Evolutionary conservation across 2,797 vertebrate species (phyloP).

Genomic region (Lophius americanus): DNA sequence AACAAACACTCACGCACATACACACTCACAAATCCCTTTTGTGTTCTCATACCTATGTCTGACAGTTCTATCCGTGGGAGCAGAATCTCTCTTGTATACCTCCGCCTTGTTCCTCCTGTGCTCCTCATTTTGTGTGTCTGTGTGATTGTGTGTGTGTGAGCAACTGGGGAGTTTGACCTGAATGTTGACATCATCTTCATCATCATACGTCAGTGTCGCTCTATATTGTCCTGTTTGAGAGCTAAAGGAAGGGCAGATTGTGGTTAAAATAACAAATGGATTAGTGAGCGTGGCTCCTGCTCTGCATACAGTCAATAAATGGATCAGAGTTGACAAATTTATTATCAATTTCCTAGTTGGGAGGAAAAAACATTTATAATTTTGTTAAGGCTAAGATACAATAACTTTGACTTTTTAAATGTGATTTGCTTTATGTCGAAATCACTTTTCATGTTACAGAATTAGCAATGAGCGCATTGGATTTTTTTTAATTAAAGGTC

Average conservation of each 20-base stretch:
- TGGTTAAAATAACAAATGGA: conserved; percentile 1
- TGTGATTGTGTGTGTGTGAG: conserved; percentile 19
- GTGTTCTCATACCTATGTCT: conserved; percentile 54
- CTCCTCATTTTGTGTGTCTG: conserved; percentile 23
- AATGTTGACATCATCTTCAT: conserved; percentile 11
- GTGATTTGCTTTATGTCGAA: too few relatives aligned
- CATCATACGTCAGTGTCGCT: background rate
- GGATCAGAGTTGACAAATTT: background rate
- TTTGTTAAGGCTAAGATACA: too few relatives aligned
- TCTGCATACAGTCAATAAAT: background rate
- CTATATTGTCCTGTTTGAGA: background rate
- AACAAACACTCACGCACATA: conserved; percentile 11
- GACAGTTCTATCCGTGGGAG: conserved; percentile 70
- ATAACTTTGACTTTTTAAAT: too few relatives aligned
- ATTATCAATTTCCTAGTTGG: background rate
- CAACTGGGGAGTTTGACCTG: conserved; percentile 10
- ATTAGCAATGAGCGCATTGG: too few relatives aligned
- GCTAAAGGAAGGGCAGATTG: too few relatives aligned
- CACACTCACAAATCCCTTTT: conserved; percentile 22
- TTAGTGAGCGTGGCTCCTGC: background rate
- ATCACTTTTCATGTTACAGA: too few relatives aligned
- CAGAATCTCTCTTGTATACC: conserved; percentile 31
- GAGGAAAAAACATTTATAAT: too few relatives aligned
- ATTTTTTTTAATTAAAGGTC: too few relatives aligned
- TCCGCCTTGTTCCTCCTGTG: conserved; percentile 20